Evolutionary conservation across 2,797 vertebrate species (phyloP), one percentile per base, ranked within the genome.

Genomic region (Dermochelys coriacea): DNA sequence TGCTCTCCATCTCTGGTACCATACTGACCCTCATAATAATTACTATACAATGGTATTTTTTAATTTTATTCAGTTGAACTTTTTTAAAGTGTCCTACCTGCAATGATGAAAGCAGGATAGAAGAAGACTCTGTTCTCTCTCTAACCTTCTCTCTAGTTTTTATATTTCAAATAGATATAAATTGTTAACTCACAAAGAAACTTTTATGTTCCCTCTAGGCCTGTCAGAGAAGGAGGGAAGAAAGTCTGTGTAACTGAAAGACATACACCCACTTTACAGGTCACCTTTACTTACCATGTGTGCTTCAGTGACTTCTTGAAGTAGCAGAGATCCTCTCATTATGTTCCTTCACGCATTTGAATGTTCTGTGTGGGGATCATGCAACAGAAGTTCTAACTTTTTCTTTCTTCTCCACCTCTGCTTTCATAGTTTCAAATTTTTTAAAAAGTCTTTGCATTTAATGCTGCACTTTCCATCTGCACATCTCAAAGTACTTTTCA

Each of bases 351-450:
- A 86, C 59, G 85, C 59, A 85, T 93, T 85, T 85, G 85, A 87
- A 92, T 80, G 86, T 83, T 89, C 82, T 92, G 82, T 88, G 84
- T 59, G 82, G 78, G 47, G 51, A 34, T 78, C 75, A 68, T 37
- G 64, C 18, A 94, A 88, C 84, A 82, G 82, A 91, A 82, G 75
- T 85, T 91, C 82, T 87, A 86, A 57, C 85, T 91, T 93, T 59
- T 31, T 89, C 85, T 71, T 82, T 81, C 54, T 51, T 80, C 85
- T 52, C 49, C 23, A 21, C 64, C 6, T 14, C n/a, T 21, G n/a
- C 64, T 68, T 19, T 84, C 82, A 64, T 16, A 84, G 34, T 64
- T 71, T 50, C 61, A 71, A 82, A 68, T 68, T 68, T 37, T 31
- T 37, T 37, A 31, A 61, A 23, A 71, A 41, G 9, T 71, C 10